Conservation (phyloP, 2,888 invertebrate genomes). For the Caenorhabditis angaria region DNA sequence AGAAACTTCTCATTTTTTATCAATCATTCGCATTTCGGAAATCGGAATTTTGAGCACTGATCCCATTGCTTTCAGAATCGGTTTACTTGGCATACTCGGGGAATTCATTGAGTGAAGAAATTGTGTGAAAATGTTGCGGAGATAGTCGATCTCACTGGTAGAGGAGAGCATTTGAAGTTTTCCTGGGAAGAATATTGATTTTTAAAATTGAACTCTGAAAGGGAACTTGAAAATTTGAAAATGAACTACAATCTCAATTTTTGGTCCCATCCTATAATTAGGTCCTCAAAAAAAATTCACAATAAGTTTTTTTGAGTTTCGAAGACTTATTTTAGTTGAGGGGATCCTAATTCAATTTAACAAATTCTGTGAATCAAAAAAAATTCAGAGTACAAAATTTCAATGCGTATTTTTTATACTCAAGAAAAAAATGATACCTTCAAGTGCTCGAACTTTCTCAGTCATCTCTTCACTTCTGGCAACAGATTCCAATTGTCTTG, state of each 20-base stretch:
- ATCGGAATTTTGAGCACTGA: slow-evolving; percentile 42
- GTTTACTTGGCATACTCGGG: slow-evolving; percentile 34
- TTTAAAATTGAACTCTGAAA: no score
- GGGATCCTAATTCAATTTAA: no score
- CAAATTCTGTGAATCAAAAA: no score
- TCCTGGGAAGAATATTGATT: slow-evolving; percentile 22
- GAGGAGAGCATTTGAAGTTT: slow-evolving; percentile 43
- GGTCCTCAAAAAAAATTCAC: no score
- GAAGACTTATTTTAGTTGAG: no score
- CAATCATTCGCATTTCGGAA: slow-evolving; percentile 39
- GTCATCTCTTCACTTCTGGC: slow-evolving; percentile 29
- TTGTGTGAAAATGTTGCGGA: slow-evolving; percentile 41
- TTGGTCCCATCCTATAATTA: no score
- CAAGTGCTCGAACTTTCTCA: slow-evolving; percentile 35
- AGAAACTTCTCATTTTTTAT: slow-evolving; percentile 30
- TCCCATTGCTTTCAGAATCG: slow-evolving; percentile 41
- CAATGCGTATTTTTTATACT: slow-evolving; percentile 1
- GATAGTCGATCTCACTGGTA: slow-evolving; percentile 42
- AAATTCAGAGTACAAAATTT: no score
- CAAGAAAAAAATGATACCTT: slow-evolving; percentile 34
- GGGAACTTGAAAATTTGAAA: no score
- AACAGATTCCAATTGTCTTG: slow-evolving; percentile 32
- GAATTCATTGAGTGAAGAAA: slow-evolving; percentile 39
- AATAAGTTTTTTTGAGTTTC: no score
- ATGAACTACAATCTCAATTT: no score